A percentile compares a stretch with the other conserved stretches of the same genome.
Conservation (phyloP, 2,888 invertebrate genomes). For the Coleophora flavipennella region DNA sequence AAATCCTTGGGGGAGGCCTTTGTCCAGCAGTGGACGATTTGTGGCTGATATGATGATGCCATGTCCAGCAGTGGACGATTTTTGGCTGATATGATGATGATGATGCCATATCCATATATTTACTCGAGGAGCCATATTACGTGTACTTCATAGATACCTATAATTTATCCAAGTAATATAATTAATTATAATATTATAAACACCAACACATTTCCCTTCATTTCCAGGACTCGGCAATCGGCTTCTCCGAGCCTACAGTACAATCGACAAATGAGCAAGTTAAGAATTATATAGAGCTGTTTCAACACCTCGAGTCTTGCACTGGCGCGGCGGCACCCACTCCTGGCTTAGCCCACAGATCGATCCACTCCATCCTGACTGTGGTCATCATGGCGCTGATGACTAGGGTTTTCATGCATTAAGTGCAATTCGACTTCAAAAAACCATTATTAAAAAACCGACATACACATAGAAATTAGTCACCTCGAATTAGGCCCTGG, state of each 20-base stretch:
- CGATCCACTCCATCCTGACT: conserved; percentile 34
- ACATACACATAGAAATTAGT: too few relatives aligned
- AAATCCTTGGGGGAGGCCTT: too few relatives aligned
- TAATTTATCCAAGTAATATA: neutral
- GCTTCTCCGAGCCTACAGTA: conserved; percentile 51
- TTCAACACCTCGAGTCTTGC: conserved; percentile 54
- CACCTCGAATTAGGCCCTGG: too few relatives aligned
- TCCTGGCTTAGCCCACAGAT: conserved; percentile 24
- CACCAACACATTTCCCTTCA: neutral
- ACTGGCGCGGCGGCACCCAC: conserved; percentile 31
- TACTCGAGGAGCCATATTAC: too few relatives aligned
- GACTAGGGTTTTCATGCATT: conserved; percentile 30
- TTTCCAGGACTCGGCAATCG: neutral
- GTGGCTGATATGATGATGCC: too few relatives aligned
- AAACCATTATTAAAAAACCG: too few relatives aligned
- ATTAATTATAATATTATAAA: neutral
- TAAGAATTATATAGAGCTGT: conserved; percentile 70
- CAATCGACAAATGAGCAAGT: conserved; percentile 47
- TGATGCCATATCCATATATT: too few relatives aligned
- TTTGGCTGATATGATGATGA: too few relatives aligned
- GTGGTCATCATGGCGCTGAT: conserved; percentile 31
- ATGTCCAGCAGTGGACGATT: too few relatives aligned
- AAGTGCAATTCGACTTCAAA: too few relatives aligned
- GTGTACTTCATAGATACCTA: too few relatives aligned
- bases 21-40: too few relatives aligned